These are phyloP conservation scores for Mirounga angustirostris DNA, from an alignment of 2,113 vertebrate species.

Conservation along the genomic window DNA sequence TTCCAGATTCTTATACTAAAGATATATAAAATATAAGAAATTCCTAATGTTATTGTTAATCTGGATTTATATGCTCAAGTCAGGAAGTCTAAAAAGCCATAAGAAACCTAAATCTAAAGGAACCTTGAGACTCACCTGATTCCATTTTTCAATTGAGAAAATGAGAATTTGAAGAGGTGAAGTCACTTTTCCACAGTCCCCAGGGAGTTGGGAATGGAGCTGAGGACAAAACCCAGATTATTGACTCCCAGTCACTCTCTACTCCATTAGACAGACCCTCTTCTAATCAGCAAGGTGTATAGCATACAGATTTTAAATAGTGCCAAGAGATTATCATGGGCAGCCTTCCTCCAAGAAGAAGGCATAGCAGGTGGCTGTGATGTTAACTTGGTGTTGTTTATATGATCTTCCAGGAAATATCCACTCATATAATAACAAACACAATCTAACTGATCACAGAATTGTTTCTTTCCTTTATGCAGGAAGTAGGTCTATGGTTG, in stretches of 20 bases:
- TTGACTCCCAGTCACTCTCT: neutral
- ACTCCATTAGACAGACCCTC: neutral
- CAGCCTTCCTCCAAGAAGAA: neutral
- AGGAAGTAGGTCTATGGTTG: conserved; percentile 42
- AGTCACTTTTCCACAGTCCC: neutral
- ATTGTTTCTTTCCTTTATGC: neutral
- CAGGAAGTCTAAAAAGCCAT: neutral
- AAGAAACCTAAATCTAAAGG: neutral
- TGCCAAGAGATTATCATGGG: neutral
- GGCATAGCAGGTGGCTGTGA: neutral
- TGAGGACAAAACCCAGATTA: neutral
- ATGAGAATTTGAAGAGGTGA: neutral
- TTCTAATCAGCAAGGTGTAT: neutral
- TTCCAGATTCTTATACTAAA: neutral
- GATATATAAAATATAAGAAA: neutral
- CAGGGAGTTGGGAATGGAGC: neutral
- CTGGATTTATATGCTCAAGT: neutral
- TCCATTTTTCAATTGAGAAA: neutral
- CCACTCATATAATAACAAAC: neutral
- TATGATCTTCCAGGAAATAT: neutral
- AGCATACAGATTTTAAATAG: neutral
- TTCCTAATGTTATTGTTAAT: neutral
- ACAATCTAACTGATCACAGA: neutral
- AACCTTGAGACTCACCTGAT: neutral
- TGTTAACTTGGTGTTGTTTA: neutral